These are phyloP conservation scores for Watsonalla cultraria DNA, from an alignment of 2,888 invertebrate species.

Conservation along the genomic window DNA sequence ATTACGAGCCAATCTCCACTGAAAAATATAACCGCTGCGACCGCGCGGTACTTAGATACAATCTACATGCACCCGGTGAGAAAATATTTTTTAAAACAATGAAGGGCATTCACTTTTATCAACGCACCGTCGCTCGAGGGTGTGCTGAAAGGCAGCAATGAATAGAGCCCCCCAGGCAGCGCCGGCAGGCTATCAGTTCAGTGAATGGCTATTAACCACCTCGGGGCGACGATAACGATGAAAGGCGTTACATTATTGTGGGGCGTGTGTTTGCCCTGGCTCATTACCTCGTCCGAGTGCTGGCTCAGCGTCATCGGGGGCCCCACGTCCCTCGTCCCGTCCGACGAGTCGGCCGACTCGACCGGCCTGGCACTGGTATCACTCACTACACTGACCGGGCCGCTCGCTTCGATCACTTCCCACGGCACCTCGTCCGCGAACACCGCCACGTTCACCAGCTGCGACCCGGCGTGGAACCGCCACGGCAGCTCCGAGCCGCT, in stretches of 20 bases:
- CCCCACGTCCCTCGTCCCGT: constrained; percentile 54
- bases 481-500: constrained; percentile 63
- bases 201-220: constrained; percentile 72
- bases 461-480: constrained; percentile 75
- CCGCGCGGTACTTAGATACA: constrained; percentile 38
- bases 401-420: constrained; percentile 63
- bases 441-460: constrained; percentile 71
- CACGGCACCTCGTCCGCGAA: constrained; percentile 76
- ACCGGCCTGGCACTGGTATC: constrained; percentile 48
- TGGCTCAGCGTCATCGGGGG: constrained; percentile 67
- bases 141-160: constrained; percentile 55
- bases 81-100: constrained; percentile 72
- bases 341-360: constrained; percentile 26
- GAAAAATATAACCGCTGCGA: constrained; percentile 46
- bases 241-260: constrained; percentile 53
- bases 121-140: constrained; percentile 68
- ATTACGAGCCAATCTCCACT: constrained; percentile 47
- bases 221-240: constrained; percentile 71
- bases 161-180: constrained; percentile 58
- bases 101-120: constrained; percentile 69
- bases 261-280: constrained; percentile 51
- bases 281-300: constrained; percentile 67
- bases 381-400: constrained; percentile 68
- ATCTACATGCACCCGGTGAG: constrained; percentile 56
- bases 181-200: constrained; percentile 61